Percentiles rank a stretch among this genome's conserved stretches.
These are phyloP conservation scores for Polypedilum vanderplanki DNA, from an alignment of 1,140 invertebrate genomes.

Conservation along the genomic window DNA sequence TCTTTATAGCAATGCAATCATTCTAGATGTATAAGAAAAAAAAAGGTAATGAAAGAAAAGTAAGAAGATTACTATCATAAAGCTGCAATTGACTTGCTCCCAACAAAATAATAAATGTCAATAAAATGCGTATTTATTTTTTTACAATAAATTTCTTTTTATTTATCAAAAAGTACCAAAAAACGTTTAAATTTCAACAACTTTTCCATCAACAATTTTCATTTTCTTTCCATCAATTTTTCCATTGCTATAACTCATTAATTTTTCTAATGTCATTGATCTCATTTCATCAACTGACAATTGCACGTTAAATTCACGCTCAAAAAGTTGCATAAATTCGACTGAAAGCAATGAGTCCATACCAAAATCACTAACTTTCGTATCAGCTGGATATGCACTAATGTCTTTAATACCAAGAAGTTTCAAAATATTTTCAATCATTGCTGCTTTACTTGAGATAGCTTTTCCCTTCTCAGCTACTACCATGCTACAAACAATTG, in stretches of 20 bases:
- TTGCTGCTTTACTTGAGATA: constrained; percentile 35
- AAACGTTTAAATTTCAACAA: too few relatives aligned
- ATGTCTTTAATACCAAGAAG: not conserved
- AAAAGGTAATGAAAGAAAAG: too few relatives aligned
- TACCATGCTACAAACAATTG: constrained; percentile 67
- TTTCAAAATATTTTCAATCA: not conserved
- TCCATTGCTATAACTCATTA: not conserved
- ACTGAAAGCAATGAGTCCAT: not conserved
- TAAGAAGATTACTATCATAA: too few relatives aligned
- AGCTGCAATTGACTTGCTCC: too few relatives aligned
- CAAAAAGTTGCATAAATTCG: not conserved
- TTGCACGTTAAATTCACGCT: not conserved
- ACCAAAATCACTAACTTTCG: not conserved
- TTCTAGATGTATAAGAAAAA: too few relatives aligned
- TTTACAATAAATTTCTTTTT: too few relatives aligned
- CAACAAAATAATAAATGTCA: too few relatives aligned
- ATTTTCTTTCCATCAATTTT: not conserved
- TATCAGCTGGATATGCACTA: not conserved
- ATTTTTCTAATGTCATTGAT: not conserved
- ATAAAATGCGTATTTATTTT: too few relatives aligned
- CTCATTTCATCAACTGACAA: not conserved
- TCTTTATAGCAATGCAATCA: too few relatives aligned
- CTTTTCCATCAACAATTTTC: not conserved
- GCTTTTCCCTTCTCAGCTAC: constrained; percentile 55
- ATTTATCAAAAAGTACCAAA: too few relatives aligned